Base-by-base conservation (phyloP, 2,113 vertebrate genomes). In the Salvelinus alpinus region DNA sequence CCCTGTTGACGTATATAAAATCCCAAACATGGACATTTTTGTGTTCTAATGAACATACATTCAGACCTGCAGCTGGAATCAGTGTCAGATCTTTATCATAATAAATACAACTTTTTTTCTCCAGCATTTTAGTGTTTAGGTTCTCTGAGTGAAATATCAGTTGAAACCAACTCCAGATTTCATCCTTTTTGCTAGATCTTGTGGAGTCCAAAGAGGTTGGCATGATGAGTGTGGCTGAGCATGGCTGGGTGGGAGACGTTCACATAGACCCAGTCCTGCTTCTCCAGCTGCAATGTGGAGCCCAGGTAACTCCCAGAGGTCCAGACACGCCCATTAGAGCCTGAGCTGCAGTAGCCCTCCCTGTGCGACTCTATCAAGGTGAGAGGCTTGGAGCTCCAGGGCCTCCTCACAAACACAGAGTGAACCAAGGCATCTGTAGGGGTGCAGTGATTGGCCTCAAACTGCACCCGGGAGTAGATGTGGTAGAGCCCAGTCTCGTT, bases 381-480 rank as follows among this genome's bases (percentile, higher is more conserved):
- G 6, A 62, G 48, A 3, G 74, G 74, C 38, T 31, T 70, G 2
- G 44, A 6, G 27, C 65, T n/a, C 25, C n/a, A 5, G 4, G 4
- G 14, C 27, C 54, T 90, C 75, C 80, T 92, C 85, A 88, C 90
- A 82, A 87, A 94, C 60, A 95, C 89, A 0, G 86, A 29, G 31
- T 95, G 94, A 4, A n/a, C 74, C 57, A 78, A 57, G 71, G 93
- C 71, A 4, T 86, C 62, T 62, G 59, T 72, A 14, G 76, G 82
- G 67, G 64, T 78, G 1, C 94, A 95, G 75, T 64, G 0, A 0
- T 82, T 81, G 38, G 89, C 72, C 0, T 91, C 84, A 84, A 94
- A 94, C 31, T 94, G 83, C 0, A 95, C 79, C 0, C 91, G 92
- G 48, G 94, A 94, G 81, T 95, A 95, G 2, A 95, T 89, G 0